Base-by-base conservation (phyloP, 2,797 vertebrate species). In the Macrochelys suwanniensis region DNA sequence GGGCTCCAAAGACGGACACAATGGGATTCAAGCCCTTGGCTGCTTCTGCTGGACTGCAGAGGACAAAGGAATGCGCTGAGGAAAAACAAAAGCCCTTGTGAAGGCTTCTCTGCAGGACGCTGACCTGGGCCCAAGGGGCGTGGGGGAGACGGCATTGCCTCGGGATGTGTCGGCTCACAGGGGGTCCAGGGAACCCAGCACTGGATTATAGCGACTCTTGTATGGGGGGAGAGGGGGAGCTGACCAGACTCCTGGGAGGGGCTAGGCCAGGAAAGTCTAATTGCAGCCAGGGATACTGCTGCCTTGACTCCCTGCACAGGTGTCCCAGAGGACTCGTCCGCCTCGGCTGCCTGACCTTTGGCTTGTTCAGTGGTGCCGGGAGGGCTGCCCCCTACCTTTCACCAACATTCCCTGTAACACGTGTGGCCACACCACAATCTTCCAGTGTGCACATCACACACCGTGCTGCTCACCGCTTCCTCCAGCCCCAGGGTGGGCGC, bases 221-320 rank as follows among this genome's bases (percentile, higher is more conserved):
- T n/a, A 16, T 57, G 23, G 9, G 53, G 3, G 2, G 10, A 3
- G 4, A 11, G 2, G 25, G 25, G 59, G 31, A 5, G 15, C 33
- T n/a, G 33, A 16, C 6, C 33, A n/a, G 6, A 16, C 15, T 65
- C 33, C 61, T 8, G 61, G 17, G 31, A 33, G 61, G 61, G 16
- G 16, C 61, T 17, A n/a, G 61, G 61, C 33, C 61, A 65, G 33
- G 15, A 31, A 61, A 61, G 15, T 16, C 31, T 3, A 33, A 19
- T 19, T n/a, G 61, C 31, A 33, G 61, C 7, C 61, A 19, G 33
- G 16, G 33, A n/a, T 65, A 33, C 15, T n/a, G 61, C 59, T 10
- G 61, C 61, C 61, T n/a, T 33, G 33, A n/a, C 33, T n/a, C 7
- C 15, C 33, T n/a, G 61, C 61, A 17, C 31, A 10, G 28, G 28